Evolutionary conservation across 2,797 vertebrate species (phyloP).

Genomic region (Enteromius unitaeniatus): DNA sequence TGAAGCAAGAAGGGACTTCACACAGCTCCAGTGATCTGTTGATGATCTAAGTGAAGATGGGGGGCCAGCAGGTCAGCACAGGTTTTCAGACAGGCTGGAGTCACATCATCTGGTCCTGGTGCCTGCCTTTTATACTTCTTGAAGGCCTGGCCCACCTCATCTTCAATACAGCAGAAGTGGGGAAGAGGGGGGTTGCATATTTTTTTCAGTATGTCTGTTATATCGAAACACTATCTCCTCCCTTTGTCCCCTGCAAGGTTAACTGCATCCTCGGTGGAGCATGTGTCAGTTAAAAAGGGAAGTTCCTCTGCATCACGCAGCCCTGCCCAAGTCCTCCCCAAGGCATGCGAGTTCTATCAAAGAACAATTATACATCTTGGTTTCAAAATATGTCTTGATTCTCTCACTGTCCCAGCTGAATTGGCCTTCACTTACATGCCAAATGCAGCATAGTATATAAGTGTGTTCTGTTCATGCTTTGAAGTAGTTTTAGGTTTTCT

Average conservation of each 20-base stretch:
- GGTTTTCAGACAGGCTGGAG: no score
- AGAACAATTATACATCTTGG: conserved; percentile 17
- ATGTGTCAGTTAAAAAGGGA: conserved; percentile 44
- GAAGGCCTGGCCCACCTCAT: no score
- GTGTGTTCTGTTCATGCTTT: not conserved
- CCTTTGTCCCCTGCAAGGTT: conserved; percentile 2
- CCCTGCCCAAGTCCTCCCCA: conserved; percentile 23
- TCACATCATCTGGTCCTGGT: no score
- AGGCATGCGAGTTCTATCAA: not conserved
- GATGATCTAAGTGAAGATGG: no score
- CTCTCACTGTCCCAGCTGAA: not conserved
- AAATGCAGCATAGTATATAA: not conserved
- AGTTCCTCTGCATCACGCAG: not conserved
- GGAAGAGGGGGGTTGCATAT: no score
- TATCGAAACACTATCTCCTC: not conserved
- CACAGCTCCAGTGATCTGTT: no score
- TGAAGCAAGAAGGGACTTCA: no score
- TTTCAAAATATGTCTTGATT: conserved; percentile 3
- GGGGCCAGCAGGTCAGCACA: no score
- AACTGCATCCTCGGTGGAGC: conserved; percentile 27
- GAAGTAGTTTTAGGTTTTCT: not conserved
- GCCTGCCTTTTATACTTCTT: no score
- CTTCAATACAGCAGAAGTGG: no score
- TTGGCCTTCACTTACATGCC: not conserved
- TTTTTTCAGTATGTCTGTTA: not conserved